Base-by-base conservation (phyloP, 2,113 vertebrate species). In the Enhydra lutris region DNA sequence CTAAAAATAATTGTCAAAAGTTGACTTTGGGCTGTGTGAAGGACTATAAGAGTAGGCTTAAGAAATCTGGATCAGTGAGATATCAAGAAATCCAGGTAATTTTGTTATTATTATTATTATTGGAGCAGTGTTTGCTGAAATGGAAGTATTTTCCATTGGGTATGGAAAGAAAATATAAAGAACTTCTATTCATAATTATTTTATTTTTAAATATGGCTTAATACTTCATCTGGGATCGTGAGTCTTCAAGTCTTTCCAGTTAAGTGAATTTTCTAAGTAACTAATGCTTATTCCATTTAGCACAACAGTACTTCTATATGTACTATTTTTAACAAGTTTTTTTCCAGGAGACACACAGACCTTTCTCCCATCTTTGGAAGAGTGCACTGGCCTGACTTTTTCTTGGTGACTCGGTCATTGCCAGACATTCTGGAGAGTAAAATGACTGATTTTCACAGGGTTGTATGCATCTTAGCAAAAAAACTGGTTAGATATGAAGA, bases 161-260 rank as follows among this genome's bases (percentile, higher is more conserved):
- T 67, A 39, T 91, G 34, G 23, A 76, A 92, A 92, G 81, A 96
- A 93, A 95, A 50, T 3, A 76, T 52, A 34, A 34, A 63, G 39
- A 91, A 59, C 12, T 39, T 69, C 7, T 91, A 71, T 91, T 95
- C 74, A 65, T 59, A 79, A 89, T 47, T 61, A 91, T 39, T 91
- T 96, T 81, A 93, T 95, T 97, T 97, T 85, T 86, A 95, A 92
- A 91, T 93, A 80, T 45, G 42, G 20, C 78, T 13, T 42, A 80
- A 74, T 10, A 87, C 31, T 93, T 95, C 29, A 92, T 79, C 50
- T 87, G 59, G 86, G 11, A 79, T 86, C 11, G 73, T 80, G 71
- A 65, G 55, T 79, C 71, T 86, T 93, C 31, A 95, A 84, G 10
- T 83, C 59, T 94, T 87, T 71, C n/a, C 84, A 94, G 36, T 59